Percentiles rank a stretch among this genome's conserved stretches.
These are phyloP conservation scores for Gobio gobio DNA, from an alignment of 2,113 vertebrate genomes.

Conservation along the genomic window DNA sequence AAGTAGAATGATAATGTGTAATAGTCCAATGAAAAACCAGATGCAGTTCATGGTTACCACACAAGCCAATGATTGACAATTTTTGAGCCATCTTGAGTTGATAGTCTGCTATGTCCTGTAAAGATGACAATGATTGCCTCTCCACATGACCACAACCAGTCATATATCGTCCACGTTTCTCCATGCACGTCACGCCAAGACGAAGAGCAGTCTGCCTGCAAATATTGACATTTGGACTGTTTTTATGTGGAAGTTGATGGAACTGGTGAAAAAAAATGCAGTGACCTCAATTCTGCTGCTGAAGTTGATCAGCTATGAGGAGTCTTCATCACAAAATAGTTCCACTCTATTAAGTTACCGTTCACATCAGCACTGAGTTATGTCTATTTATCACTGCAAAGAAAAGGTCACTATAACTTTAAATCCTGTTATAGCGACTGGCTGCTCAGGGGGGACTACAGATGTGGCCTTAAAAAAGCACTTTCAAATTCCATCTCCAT, in stretches of 20 bases:
- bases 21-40: neutral
- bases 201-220: neutral
- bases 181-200: slow-evolving; percentile 12
- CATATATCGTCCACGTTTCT: neutral
- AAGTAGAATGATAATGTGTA: neutral
- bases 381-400: slow-evolving; percentile 33
- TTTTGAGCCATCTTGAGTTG: neutral
- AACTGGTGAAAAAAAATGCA: slow-evolving; percentile 15
- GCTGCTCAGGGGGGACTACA: slow-evolving; percentile 22
- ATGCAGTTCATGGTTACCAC: neutral
- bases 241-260: slow-evolving; percentile 21
- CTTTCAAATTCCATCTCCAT: slow-evolving; percentile 19
- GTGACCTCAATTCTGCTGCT: neutral
- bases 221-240: slow-evolving; percentile 30
- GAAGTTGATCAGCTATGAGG: slow-evolving; percentile 26
- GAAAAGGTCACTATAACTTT: slow-evolving; percentile 19
- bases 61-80: neutral
- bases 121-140: neutral
- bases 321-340: slow-evolving; percentile 44
- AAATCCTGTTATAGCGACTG: slow-evolving; percentile 14
- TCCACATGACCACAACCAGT: neutral
- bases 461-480: slow-evolving; percentile 20
- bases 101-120: neutral
- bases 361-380: slow-evolving; percentile 14
- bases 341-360: slow-evolving; percentile 42